These are phyloP conservation scores for Eutrigla gurnardus DNA, from an alignment of 2,797 vertebrate species.

Conservation along the genomic window DNA sequence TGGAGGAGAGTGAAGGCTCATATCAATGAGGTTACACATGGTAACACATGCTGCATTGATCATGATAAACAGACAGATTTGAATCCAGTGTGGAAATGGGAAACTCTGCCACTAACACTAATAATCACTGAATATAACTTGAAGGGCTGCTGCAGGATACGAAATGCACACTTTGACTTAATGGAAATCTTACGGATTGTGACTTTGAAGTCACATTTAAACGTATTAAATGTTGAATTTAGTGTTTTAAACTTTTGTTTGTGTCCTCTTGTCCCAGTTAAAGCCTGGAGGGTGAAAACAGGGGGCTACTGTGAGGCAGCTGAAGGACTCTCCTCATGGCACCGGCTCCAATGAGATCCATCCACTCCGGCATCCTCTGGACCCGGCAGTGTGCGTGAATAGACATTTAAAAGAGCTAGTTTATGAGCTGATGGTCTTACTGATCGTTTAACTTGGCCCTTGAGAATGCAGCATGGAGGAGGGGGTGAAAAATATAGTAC, in stretches of 20 bases:
- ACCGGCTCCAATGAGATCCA: slow-evolving; percentile 58
- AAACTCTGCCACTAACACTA: not conserved
- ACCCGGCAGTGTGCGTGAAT: slow-evolving; percentile 52
- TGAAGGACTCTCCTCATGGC: slow-evolving; percentile 61
- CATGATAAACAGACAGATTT: not conserved
- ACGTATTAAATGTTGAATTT: slow-evolving; percentile 5
- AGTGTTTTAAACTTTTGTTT: slow-evolving; percentile 71
- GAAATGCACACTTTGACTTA: not conserved
- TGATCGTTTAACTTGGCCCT: slow-evolving; percentile 76
- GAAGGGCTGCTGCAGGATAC: not conserved
- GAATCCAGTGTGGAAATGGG: not conserved
- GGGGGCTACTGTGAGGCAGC: slow-evolving; percentile 41
- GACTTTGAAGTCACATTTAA: slow-evolving; percentile 4
- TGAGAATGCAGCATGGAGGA: slow-evolving; percentile 55
- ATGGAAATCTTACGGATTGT: not conserved
- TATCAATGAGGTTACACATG: not conserved
- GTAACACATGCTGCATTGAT: not conserved
- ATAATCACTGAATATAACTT: not conserved
- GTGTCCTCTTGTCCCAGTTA: slow-evolving; percentile 42
- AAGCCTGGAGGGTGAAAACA: slow-evolving; percentile 47
- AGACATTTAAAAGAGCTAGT: slow-evolving; percentile 69
- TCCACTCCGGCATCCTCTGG: slow-evolving; percentile 59
- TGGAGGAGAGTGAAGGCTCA: not conserved
- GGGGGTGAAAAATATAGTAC: slow-evolving; percentile 71
- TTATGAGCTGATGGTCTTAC: slow-evolving; percentile 79